Evolutionary conservation across 2,888 invertebrate species (phyloP).

Genomic region (Stenurella melanura): DNA sequence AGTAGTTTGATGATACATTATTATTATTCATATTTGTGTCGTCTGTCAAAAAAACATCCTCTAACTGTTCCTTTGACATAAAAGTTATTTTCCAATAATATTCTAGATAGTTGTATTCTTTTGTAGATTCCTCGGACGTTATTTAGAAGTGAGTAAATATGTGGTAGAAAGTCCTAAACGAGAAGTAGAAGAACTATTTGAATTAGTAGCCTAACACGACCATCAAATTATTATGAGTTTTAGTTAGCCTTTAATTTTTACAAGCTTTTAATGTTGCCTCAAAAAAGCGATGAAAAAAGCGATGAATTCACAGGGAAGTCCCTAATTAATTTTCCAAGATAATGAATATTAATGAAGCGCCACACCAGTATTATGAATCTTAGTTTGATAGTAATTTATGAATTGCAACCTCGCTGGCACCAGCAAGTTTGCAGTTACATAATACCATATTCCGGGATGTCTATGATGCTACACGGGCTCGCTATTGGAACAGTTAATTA

Average conservation of each 20-base stretch:
- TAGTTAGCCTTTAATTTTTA: not conserved
- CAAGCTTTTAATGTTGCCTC: not conserved
- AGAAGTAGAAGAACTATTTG: too few species aligned
- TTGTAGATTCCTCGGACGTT: too few species aligned
- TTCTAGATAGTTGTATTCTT: too few species aligned
- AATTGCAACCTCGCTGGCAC: slow-evolving; percentile 19
- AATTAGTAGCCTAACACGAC: too few species aligned
- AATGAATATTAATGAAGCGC: slow-evolving; percentile 36
- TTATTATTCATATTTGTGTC: too few species aligned
- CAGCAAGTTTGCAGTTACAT: slow-evolving; percentile 30
- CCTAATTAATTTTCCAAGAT: slow-evolving; percentile 31
- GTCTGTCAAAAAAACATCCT: too few species aligned
- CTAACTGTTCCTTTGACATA: too few species aligned
- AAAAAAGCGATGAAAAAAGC: not conserved
- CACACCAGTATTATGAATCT: slow-evolving; percentile 13
- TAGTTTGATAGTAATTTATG: slow-evolving; percentile 33
- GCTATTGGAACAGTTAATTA: slow-evolving; percentile 2
- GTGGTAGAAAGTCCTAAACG: too few species aligned
- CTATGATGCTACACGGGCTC: not conserved
- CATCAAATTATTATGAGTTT: too few species aligned
- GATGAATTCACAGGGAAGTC: not conserved
- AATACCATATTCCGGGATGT: slow-evolving; percentile 4
- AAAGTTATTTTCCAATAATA: too few species aligned
- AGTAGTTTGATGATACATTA: too few species aligned
- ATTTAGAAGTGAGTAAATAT: too few species aligned